These are phyloP conservation scores for Leptinotarsa haldemani DNA, from an alignment of 2,888 invertebrate species.

Conservation along the genomic window DNA sequence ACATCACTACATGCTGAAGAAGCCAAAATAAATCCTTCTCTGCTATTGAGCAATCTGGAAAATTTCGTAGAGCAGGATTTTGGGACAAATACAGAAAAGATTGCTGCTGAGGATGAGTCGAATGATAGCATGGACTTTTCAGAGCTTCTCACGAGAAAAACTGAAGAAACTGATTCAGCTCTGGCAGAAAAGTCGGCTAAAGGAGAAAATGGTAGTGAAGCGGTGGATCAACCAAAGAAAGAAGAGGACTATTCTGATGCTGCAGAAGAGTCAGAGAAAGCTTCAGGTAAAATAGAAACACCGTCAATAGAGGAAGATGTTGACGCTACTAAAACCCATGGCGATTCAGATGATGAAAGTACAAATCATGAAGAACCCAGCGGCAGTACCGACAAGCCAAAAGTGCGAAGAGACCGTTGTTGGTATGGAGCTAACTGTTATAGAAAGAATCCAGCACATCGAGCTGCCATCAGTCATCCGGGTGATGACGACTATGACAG, in stretches of 20 bases:
- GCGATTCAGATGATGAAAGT: constrained; percentile 20
- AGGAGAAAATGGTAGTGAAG: background rate
- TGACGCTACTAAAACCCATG: constrained; percentile 1
- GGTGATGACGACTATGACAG: constrained; percentile 72
- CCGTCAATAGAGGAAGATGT: background rate
- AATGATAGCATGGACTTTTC: constrained; percentile 27
- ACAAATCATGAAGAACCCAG: constrained; percentile 21
- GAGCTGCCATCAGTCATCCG: constrained; percentile 73
- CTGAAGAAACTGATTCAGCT: background rate
- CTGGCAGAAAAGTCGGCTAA: background rate
- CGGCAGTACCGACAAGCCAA: constrained; percentile 23
- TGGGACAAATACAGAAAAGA: constrained; percentile 14
- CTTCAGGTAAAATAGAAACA: background rate
- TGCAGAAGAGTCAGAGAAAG: background rate
- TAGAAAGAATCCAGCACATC: constrained; percentile 74
- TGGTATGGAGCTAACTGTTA: constrained; percentile 75
- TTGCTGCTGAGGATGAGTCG: constrained; percentile 2
- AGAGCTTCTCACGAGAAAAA: background rate
- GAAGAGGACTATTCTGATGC: background rate
- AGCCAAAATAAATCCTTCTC: constrained; percentile 18
- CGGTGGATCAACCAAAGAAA: background rate
- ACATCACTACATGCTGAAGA: background rate
- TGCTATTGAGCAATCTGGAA: constrained; percentile 22
- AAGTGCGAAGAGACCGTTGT: constrained; percentile 68
- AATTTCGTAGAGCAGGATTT: constrained; percentile 31